Percentiles rank a stretch among this genome's conserved stretches.
Conservation (phyloP, 1,140 invertebrate species). For the Phymorhynchus buccinoides region DNA sequence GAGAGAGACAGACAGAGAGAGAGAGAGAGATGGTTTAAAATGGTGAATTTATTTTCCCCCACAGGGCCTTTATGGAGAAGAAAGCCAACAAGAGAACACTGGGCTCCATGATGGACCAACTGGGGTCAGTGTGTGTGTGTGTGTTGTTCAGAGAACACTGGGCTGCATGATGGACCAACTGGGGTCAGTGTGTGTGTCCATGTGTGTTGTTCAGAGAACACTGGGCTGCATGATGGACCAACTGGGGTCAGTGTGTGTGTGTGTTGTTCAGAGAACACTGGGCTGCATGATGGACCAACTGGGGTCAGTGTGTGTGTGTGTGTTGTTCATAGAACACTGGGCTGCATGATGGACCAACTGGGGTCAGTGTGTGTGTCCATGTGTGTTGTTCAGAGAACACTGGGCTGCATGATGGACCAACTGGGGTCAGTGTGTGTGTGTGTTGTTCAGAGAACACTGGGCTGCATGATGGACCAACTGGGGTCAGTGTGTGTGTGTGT, state of each 20-base stretch:
- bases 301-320: conserved; percentile 60
- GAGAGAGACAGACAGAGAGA: no score
- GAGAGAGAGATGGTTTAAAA: no score
- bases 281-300: conserved; percentile 63
- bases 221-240: conserved; percentile 62
- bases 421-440: conserved; percentile 61
- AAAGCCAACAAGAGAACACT: conserved; percentile 62
- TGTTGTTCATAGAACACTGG: conserved; percentile 61
- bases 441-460: conserved; percentile 62
- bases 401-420: conserved; percentile 62
- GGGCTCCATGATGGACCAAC: conserved; percentile 60
- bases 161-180: conserved; percentile 63
- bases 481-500: conserved; percentile 61
- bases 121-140: conserved; percentile 59
- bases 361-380: conserved; percentile 61
- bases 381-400: no score
- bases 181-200: conserved; percentile 55
- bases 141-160: conserved; percentile 51
- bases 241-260: conserved; percentile 58
- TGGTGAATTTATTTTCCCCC: conserved; percentile 39
- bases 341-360: conserved; percentile 61
- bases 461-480: conserved; percentile 61
- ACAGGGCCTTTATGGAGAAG: conserved; percentile 65
- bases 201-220: conserved; percentile 46
- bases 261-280: conserved; percentile 57